phyloP scores from a whole-genome alignment of 2,797 vertebrate species.

The Semotilus atromaculatus region DNA sequence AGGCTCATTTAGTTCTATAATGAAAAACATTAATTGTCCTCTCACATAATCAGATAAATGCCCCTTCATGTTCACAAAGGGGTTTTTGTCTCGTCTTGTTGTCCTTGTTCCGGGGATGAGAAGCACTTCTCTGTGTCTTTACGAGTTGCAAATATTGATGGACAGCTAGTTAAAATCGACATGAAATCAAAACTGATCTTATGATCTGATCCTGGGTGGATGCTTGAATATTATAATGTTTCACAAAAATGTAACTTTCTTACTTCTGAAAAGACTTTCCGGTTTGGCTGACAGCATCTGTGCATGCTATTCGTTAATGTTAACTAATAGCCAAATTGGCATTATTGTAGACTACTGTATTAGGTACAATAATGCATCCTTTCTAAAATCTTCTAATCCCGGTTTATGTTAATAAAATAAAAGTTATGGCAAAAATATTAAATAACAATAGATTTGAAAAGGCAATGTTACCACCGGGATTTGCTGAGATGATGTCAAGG shows the following conservation, averaged over 20 bases:
- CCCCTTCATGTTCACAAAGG: constrained; percentile 43
- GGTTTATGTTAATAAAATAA: not conserved
- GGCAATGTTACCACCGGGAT: not conserved
- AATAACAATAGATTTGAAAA: not conserved
- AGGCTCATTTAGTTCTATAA: constrained; percentile 35
- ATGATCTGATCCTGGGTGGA: too few species aligned
- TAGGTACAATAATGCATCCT: not conserved
- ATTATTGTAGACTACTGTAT: not conserved
- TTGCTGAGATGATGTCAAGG: not conserved
- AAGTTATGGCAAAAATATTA: not conserved
- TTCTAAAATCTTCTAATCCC: not conserved
- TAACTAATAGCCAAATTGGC: not conserved
- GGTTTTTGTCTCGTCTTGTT: not conserved
- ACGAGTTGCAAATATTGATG: not conserved
- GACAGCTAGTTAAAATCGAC: constrained; percentile 26
- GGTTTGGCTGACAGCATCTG: constrained; percentile 3
- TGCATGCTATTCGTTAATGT: not conserved
- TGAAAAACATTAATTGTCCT: constrained; percentile 36
- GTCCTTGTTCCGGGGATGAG: constrained; percentile 4
- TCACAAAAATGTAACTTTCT: not conserved
- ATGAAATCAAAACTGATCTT: constrained; percentile 12
- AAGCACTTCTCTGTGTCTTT: not conserved
- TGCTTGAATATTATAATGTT: not conserved
- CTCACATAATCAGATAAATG: constrained; percentile 60
- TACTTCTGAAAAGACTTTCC: not conserved